These are phyloP conservation scores for Oscheius sp. DNA, from an alignment of 2,888 invertebrate genomes.

Conservation along the genomic window DNA sequence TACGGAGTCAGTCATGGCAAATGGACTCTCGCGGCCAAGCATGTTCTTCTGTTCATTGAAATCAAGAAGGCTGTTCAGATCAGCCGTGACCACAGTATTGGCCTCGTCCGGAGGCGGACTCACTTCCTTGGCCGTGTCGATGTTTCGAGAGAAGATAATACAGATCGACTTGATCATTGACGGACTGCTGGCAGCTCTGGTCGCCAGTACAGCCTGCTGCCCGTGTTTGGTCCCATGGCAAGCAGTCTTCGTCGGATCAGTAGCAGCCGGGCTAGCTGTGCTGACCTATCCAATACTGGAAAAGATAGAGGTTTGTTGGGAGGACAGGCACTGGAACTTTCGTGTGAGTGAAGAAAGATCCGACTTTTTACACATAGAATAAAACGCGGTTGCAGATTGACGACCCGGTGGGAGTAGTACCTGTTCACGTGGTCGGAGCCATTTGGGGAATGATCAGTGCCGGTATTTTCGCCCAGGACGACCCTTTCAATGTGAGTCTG, in stretches of 20 bases:
- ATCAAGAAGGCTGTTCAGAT: conserved; percentile 41
- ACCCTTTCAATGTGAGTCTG: conserved; percentile 41
- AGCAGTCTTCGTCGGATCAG: conserved; percentile 57
- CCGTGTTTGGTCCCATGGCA: conserved; percentile 57
- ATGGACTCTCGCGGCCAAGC: conserved; percentile 63
- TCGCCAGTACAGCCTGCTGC: conserved; percentile 62
- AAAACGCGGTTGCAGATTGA: conserved; percentile 44
- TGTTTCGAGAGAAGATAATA: conserved; percentile 52
- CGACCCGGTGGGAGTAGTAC: conserved; percentile 64
- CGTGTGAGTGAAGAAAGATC: no score
- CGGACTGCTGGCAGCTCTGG: conserved; percentile 63
- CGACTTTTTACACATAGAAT: no score
- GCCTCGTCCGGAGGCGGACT: conserved; percentile 50
- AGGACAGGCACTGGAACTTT: not conserved
- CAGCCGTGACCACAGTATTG: conserved; percentile 60
- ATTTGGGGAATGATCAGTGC: conserved; percentile 65
- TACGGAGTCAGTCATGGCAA: conserved; percentile 59
- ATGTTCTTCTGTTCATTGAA: not conserved
- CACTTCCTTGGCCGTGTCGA: conserved; percentile 36
- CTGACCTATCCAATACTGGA: conserved; percentile 60
- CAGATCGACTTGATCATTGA: conserved; percentile 66
- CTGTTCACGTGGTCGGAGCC: conserved; percentile 65
- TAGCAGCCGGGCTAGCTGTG: conserved; percentile 60
- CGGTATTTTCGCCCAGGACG: conserved; percentile 61
- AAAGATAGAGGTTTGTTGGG: conserved; percentile 38